Percentiles rank a stretch among this genome's conserved stretches.
Evolutionary conservation across 2,797 vertebrate genomes (phyloP).

Genomic region (Lepidocolaptes lacrymiger): DNA sequence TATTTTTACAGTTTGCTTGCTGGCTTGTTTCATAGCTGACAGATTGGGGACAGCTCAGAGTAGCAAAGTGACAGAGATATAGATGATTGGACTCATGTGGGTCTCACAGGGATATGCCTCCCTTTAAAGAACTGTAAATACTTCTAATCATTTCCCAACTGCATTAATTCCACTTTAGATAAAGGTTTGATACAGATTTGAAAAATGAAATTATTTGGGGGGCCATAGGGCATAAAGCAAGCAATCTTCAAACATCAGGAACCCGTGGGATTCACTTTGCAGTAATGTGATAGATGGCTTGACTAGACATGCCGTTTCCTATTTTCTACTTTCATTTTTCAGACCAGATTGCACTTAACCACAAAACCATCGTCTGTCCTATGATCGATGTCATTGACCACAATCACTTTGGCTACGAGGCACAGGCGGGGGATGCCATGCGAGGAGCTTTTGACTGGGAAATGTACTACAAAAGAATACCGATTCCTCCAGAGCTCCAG

Average conservation of each 20-base stretch:
- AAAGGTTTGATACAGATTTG: conserved; percentile 53
- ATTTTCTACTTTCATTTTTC: conserved; percentile 82
- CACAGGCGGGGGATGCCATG: conserved; percentile 90
- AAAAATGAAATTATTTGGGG: conserved; percentile 60
- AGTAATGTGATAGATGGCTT: conserved; percentile 68
- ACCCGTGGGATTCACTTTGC: conserved; percentile 45
- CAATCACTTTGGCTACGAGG: conserved; percentile 92
- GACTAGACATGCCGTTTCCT: conserved; percentile 73
- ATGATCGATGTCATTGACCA: conserved; percentile 95
- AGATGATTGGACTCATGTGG: conserved; percentile 70
- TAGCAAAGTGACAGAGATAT: conserved; percentile 74
- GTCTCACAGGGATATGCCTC: conserved; percentile 77
- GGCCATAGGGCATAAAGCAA: conserved; percentile 11
- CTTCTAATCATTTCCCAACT: conserved; percentile 79
- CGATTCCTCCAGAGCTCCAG: conserved; percentile 88
- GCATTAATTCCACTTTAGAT: conserved; percentile 58
- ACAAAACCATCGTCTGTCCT: conserved; percentile 90
- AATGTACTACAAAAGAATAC: conserved; percentile 93
- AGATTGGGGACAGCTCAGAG: conserved; percentile 80
- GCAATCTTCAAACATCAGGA: conserved; percentile 27
- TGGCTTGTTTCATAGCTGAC: conserved; percentile 69
- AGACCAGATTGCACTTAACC: conserved; percentile 90
- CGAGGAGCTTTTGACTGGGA: conserved; percentile 93
- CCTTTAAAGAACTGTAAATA: conserved; percentile 79
- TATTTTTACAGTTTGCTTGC: conserved; percentile 48